Base-by-base conservation (phyloP, 2,113 vertebrate species). In the Sorex araneus region DNA sequence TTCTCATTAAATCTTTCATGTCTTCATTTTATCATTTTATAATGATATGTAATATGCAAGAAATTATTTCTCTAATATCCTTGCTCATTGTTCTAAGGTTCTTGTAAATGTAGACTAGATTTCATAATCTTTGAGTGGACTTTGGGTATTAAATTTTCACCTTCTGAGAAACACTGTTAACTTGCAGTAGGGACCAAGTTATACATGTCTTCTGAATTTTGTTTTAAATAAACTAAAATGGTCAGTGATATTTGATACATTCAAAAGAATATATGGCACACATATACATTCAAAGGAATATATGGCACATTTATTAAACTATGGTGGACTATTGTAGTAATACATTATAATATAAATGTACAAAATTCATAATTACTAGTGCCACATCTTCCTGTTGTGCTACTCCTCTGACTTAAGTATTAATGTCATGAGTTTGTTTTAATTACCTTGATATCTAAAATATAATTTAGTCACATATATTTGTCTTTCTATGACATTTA, bases 191-290 rank as follows among this genome's bases (percentile, higher is more conserved):
- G 63, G 28, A 81, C 74, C 32, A 13, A 84, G 69, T 76, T 75
- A 54, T 69, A 34, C 16, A 19, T 80, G 85, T 75, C 40, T 10
- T 70, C 47, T 76, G 45, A 70, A 54, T 40, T 63, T 32, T 76
- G 25, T 69, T 78, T 81, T 70, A 86, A 74, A 30, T 86, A 45
- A 69, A 75, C 75, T 60, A 60, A 83, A 34, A 76, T 75, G 50
- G 47, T 78, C 36, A 23, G 0, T 67, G 79, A 60, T 90, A 47
- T 73, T 67, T 84, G 30, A 67, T 66, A 34, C 1, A 30, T 74
- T 36, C 3, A 25, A 73, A 90, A 84, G 57, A 85, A 34, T 74
- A 30, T 47, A 3, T 21, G 21, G 21, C 57, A 60, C 57, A 21
- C 13, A n/a, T n/a, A n/a, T 66, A 34, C 1, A 30, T 74, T 36